Evolutionary conservation across 2,113 vertebrate genomes (phyloP).

Genomic region (Brachypteracias leptosomus): DNA sequence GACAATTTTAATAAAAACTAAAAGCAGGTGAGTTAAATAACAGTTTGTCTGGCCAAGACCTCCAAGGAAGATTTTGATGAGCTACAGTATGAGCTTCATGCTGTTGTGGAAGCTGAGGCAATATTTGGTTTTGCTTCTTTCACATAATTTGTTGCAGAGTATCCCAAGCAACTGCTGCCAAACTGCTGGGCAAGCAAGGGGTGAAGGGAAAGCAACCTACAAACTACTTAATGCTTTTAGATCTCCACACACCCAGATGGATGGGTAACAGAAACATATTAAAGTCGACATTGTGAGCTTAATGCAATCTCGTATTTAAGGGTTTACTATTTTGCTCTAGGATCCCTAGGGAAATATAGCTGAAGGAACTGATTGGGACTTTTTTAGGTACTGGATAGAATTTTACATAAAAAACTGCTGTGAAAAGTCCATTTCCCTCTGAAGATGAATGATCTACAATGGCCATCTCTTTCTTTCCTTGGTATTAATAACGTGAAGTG

Average conservation of each 20-base stretch:
- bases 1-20: conserved; percentile 62
- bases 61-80: conserved; percentile 31
- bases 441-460: neutral
- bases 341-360: neutral
- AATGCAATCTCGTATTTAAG: neutral
- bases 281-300: neutral
- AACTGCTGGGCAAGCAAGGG: neutral
- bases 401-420: neutral
- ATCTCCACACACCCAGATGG: neutral
- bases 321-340: neutral
- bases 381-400: neutral
- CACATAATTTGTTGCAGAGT: neutral
- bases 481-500: neutral
- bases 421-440: neutral
- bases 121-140: conserved; percentile 7
- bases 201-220: neutral
- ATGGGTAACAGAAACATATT: neutral
- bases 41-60: neutral
- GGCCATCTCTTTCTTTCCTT: neutral
- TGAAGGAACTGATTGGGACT: neutral
- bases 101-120: neutral
- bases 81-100: neutral
- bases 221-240: neutral
- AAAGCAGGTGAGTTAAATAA: conserved; percentile 37
- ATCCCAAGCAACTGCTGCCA: neutral